These are phyloP conservation scores for Plodia interpunctella DNA, from an alignment of 1,140 invertebrate genomes.

Conservation along the genomic window DNA sequence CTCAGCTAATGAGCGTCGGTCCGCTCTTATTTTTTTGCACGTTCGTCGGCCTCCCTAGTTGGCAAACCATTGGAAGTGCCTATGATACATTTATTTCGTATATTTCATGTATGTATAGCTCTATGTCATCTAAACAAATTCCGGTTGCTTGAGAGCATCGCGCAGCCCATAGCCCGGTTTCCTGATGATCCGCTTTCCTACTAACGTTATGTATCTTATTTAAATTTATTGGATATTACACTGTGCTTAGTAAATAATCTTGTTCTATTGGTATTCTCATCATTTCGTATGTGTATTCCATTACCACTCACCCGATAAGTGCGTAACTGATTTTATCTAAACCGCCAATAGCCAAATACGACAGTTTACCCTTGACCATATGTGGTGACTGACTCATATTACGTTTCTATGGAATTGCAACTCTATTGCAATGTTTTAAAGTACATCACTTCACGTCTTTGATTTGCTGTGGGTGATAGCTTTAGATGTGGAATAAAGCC, in stretches of 20 bases:
- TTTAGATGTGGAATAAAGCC: background rate
- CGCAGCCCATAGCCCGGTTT: too few relatives aligned
- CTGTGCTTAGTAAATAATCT: background rate
- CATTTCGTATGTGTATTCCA: slow-evolving; percentile 10
- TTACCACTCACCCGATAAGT: slow-evolving; percentile 8
- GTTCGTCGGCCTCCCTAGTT: too few relatives aligned
- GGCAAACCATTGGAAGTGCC: too few relatives aligned
- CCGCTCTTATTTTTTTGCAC: too few relatives aligned
- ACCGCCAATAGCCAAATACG: slow-evolving; percentile 30
- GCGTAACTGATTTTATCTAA: slow-evolving; percentile 23
- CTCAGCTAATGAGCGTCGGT: too few relatives aligned
- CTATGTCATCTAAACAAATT: too few relatives aligned
- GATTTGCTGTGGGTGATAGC: slow-evolving; percentile 10
- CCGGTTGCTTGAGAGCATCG: too few relatives aligned
- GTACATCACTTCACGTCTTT: background rate
- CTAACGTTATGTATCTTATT: too few relatives aligned
- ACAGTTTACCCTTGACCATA: slow-evolving; percentile 25
- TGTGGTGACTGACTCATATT: slow-evolving; percentile 22
- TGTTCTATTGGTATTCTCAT: slow-evolving; percentile 6
- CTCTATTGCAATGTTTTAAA: slow-evolving; percentile 5
- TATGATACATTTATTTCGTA: too few relatives aligned
- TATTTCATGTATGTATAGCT: too few relatives aligned
- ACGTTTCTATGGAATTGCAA: background rate
- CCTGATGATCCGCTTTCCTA: too few relatives aligned
- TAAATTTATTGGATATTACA: background rate